Conservation (phyloP, 2,888 invertebrate genomes). For the Unio pictorum region DNA sequence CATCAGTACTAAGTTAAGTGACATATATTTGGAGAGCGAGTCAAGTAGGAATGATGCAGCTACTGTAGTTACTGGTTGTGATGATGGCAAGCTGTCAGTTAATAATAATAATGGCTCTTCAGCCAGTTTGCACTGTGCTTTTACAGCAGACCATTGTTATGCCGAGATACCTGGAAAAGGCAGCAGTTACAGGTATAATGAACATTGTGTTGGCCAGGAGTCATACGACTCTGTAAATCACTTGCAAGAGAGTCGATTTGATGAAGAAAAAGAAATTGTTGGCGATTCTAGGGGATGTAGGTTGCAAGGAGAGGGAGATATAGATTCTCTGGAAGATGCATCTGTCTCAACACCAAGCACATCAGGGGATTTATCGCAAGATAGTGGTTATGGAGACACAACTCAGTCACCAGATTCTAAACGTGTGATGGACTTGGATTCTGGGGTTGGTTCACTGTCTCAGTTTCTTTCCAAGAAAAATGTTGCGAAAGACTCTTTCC, state of each 20-base stretch:
- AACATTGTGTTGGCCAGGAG: conserved; percentile 1
- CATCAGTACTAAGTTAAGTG: too few relatives aligned
- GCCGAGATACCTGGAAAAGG: conserved; percentile 31
- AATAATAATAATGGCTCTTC: conserved; percentile 17
- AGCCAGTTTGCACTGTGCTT: conserved; percentile 24
- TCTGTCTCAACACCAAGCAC: conserved; percentile 8
- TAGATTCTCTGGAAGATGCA: conserved; percentile 5
- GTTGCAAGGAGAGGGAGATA: conserved; percentile 12
- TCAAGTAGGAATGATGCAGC: too few relatives aligned
- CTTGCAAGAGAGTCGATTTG: background rate
- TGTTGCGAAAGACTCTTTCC: too few relatives aligned
- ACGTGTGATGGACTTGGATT: too few relatives aligned
- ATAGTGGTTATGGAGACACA: conserved; percentile 44
- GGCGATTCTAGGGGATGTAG: background rate
- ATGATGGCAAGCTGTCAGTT: background rate
- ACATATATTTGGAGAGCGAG: too few relatives aligned
- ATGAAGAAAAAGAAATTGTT: background rate
- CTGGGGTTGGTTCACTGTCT: too few relatives aligned
- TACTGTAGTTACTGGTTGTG: too few relatives aligned
- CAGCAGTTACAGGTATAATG: too few relatives aligned
- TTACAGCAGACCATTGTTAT: conserved; percentile 36
- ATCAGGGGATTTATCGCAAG: conserved; percentile 40
- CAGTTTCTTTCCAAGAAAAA: too few relatives aligned
- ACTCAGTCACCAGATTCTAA: conserved; percentile 34
- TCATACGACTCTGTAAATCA: background rate